Conservation (phyloP, 2,888 invertebrate species). For the Epirrhoe tristata region DNA sequence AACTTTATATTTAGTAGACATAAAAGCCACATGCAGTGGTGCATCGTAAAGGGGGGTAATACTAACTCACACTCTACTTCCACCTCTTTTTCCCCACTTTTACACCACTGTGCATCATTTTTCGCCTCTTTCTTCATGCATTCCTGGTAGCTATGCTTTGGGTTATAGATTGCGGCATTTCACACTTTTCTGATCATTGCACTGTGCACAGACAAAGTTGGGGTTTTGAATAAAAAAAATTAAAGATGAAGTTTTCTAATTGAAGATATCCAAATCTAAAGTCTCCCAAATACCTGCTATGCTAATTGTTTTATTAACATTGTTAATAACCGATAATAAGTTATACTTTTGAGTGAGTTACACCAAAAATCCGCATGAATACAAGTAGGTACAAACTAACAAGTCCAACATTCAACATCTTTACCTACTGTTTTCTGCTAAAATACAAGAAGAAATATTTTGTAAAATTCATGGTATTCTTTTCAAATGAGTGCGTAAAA, state of each 20-base stretch:
- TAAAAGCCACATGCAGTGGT: conserved; percentile 5
- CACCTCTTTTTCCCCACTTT: conserved; percentile 6
- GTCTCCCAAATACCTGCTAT: no score
- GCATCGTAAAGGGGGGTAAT: neutral
- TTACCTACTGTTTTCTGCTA: no score
- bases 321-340: no score
- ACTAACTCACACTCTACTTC: conserved; percentile 7
- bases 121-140: conserved; percentile 7
- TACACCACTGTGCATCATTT: neutral
- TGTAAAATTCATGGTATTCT: no score
- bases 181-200: conserved; percentile 1
- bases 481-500: conserved; percentile 8
- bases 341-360: no score
- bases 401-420: no score
- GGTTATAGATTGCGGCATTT: conserved; percentile 18
- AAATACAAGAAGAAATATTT: no score
- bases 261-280: neutral
- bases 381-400: no score
- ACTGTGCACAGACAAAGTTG: neutral
- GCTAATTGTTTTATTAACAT: no score
- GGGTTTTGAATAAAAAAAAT: no score
- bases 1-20: neutral
- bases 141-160: conserved; percentile 20
- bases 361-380: no score
- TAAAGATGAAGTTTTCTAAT: neutral